A percentile compares a stretch with the other conserved stretches of the same genome.
These are phyloP conservation scores for Axis porcinus DNA, from an alignment of 2,113 vertebrate genomes.

Conservation along the genomic window DNA sequence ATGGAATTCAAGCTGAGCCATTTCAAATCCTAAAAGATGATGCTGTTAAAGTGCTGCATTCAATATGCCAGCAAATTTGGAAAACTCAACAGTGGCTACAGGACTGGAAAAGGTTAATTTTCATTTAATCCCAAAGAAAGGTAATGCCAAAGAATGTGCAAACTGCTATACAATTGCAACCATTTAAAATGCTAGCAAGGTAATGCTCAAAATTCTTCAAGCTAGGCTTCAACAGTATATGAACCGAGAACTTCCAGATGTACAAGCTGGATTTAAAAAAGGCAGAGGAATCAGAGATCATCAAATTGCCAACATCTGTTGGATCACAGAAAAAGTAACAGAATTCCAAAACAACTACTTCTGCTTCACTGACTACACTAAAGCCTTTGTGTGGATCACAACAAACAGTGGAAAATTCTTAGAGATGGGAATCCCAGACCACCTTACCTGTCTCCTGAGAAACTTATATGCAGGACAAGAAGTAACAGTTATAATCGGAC, in stretches of 20 bases:
- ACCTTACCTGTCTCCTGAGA: not conserved
- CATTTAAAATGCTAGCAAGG: not conserved
- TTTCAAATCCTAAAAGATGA: not conserved
- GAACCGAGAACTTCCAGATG: not conserved
- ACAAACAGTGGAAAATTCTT: not conserved
- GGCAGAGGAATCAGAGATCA: not conserved
- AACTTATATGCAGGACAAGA: not conserved
- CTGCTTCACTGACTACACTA: not conserved
- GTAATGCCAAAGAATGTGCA: not conserved
- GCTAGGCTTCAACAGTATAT: not conserved
- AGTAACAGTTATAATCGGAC: not conserved
- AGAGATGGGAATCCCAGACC: not conserved
- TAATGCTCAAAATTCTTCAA: not conserved
- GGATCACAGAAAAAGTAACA: not conserved
- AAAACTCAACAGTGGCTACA: not conserved
- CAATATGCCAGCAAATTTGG: not conserved
- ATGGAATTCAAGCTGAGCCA: not conserved
- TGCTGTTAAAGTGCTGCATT: not conserved
- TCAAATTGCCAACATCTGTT: not conserved
- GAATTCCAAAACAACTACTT: not conserved
- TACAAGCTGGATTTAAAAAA: not conserved
- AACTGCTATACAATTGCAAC: not conserved
- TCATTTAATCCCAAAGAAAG: not conserved
- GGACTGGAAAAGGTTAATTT: not conserved
- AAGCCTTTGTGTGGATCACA: not conserved